Evolutionary conservation across 2,888 invertebrate species (phyloP).

Genomic region (Tetropium fuscum): DNA sequence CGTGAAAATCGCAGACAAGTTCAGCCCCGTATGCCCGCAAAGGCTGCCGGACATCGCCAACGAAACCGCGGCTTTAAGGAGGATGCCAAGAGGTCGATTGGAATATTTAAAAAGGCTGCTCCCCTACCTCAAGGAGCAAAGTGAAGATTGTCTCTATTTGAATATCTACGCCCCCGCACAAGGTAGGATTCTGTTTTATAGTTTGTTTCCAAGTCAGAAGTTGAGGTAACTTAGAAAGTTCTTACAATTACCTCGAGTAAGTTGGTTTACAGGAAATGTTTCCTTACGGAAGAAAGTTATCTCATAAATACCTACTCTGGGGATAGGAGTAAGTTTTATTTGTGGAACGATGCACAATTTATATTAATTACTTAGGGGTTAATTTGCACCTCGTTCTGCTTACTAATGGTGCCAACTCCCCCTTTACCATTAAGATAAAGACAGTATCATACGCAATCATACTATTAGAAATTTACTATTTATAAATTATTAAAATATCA

Average conservation of each 20-base stretch:
- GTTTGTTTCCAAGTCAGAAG: not conserved
- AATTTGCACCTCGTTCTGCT: not conserved
- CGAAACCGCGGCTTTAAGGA: constrained; percentile 83
- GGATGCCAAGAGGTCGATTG: constrained; percentile 89
- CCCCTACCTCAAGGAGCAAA: constrained; percentile 90
- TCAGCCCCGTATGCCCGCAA: constrained; percentile 94
- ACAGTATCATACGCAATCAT: too few relatives aligned
- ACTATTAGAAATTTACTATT: too few relatives aligned
- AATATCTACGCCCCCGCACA: constrained; percentile 97
- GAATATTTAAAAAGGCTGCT: constrained; percentile 90
- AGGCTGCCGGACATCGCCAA: constrained; percentile 87
- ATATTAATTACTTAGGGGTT: not conserved
- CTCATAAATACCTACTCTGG: constrained; percentile 15
- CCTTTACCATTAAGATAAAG: too few relatives aligned
- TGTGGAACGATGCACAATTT: constrained; percentile 1
- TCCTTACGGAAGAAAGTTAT: constrained; percentile 10
- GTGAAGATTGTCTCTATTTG: constrained; percentile 96
- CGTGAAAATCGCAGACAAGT: constrained; percentile 87
- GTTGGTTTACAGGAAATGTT: constrained; percentile 6
- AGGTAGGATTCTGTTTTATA: constrained; percentile 71
- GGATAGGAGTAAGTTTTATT: constrained; percentile 1
- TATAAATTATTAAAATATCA: too few relatives aligned
- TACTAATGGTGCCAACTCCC: too few relatives aligned
- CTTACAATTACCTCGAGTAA: constrained; percentile 3
- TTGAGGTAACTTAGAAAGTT: constrained; percentile 13